Conservation (phyloP, 2,113 vertebrate genomes). For the Periophthalmus modestus region DNA sequence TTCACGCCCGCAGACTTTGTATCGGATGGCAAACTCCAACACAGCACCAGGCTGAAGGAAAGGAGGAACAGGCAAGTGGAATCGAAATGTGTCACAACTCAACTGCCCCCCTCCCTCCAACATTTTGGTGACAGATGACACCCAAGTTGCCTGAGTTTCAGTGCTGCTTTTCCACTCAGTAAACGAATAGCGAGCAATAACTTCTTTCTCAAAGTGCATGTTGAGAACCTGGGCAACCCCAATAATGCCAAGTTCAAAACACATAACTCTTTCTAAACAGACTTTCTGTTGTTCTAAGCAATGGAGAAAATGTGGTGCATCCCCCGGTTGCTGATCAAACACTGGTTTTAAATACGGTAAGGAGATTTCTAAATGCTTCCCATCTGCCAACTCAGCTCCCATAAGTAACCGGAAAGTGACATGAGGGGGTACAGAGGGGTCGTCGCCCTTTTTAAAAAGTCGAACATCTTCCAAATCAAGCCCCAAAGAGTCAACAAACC, state of each 20-base stretch:
- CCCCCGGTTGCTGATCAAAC: constrained; percentile 84
- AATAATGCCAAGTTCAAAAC: constrained; percentile 86
- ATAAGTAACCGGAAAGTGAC: constrained; percentile 88
- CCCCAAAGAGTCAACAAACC: constrained; percentile 93
- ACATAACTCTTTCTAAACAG: constrained; percentile 88
- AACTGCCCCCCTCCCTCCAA: constrained; percentile 44
- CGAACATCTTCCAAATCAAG: constrained; percentile 89
- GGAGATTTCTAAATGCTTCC: constrained; percentile 82
- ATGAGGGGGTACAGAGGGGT: constrained; percentile 89
- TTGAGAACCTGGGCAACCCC: constrained; percentile 89
- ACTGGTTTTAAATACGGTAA: constrained; percentile 88
- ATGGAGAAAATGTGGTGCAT: constrained; percentile 78
- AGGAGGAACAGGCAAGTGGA: constrained; percentile 88
- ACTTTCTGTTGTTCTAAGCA: constrained; percentile 84
- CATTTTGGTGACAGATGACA: constrained; percentile 62
- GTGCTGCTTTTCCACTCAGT: constrained; percentile 85
- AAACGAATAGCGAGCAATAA: constrained; percentile 87
- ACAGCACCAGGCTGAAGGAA: constrained; percentile 85
- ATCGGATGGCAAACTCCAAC: constrained; percentile 89
- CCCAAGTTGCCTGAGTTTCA: constrained; percentile 84
- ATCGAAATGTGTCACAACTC: constrained; percentile 86
- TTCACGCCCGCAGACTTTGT: constrained; percentile 82
- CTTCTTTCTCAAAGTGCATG: constrained; percentile 89
- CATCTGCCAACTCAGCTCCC: constrained; percentile 85
- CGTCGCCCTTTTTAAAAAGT: constrained; percentile 85